These are phyloP conservation scores for Falco novaeseelandiae DNA, from an alignment of 2,797 vertebrate genomes.

Conservation along the genomic window DNA sequence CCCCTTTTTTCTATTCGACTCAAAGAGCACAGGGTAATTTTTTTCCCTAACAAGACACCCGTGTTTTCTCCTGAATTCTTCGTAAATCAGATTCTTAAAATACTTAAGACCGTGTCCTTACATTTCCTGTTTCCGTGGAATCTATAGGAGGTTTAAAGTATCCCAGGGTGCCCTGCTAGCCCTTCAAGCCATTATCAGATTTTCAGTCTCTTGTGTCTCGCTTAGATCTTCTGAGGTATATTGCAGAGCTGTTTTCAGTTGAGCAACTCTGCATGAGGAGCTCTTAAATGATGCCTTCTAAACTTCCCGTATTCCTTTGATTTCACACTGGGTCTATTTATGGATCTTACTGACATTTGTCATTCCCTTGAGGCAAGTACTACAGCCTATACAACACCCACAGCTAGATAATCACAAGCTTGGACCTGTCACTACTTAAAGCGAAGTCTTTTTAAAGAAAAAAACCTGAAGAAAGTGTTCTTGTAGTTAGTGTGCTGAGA, in stretches of 20 bases:
- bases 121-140: conserved; percentile 73
- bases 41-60: conserved; percentile 55
- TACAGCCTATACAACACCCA: conserved; percentile 46
- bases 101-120: conserved; percentile 52
- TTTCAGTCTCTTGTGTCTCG: conserved; percentile 65
- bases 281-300: conserved; percentile 71
- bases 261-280: conserved; percentile 68
- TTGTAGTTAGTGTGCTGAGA: neutral
- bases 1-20: conserved; percentile 59
- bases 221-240: conserved; percentile 75
- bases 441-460: neutral
- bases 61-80: conserved; percentile 61
- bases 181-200: conserved; percentile 73
- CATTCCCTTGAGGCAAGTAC: conserved; percentile 66
- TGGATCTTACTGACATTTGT: conserved; percentile 70
- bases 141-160: conserved; percentile 68
- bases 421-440: conserved; percentile 63
- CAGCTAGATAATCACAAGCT: conserved; percentile 71
- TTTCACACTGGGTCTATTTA: conserved; percentile 73
- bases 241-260: conserved; percentile 58
- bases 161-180: conserved; percentile 59
- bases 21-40: conserved; percentile 69
- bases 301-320: conserved; percentile 71
- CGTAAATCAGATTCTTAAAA: conserved; percentile 72
- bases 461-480: neutral